phyloP scores from a whole-genome alignment of 2,888 invertebrate species.

The Stenodema calcarata region DNA sequence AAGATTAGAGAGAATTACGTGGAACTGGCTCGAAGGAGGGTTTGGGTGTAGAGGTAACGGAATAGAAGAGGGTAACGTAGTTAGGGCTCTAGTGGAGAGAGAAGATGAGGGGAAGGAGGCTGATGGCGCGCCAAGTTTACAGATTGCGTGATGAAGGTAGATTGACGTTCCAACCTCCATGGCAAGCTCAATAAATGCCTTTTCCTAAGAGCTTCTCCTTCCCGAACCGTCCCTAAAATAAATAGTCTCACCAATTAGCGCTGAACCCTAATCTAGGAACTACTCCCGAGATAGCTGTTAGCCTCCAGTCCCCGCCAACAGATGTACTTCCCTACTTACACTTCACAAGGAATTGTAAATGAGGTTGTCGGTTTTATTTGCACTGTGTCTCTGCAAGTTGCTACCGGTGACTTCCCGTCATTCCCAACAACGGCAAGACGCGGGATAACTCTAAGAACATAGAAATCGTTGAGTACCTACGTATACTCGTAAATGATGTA shows the following conservation, averaged over 20 bases:
- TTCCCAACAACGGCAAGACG: too few species aligned
- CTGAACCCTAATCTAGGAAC: background rate
- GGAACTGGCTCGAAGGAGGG: background rate
- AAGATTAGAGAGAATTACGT: background rate
- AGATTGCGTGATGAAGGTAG: conserved; percentile 28
- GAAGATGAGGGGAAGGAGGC: background rate
- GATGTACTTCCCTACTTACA: background rate
- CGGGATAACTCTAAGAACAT: too few species aligned
- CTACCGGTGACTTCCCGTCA: too few species aligned
- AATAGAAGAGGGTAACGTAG: background rate
- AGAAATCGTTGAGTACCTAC: too few species aligned
- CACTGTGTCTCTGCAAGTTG: background rate
- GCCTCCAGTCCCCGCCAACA: background rate
- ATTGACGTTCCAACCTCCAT: conserved; percentile 12
- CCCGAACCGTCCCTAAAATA: background rate
- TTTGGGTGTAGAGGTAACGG: background rate
- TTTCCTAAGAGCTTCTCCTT: background rate
- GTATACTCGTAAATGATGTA: too few species aligned
- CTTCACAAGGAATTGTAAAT: background rate
- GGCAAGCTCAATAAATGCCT: background rate
- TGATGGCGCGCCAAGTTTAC: conserved; percentile 9
- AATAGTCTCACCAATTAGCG: background rate
- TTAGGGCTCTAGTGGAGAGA: background rate
- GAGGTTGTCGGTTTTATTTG: background rate
- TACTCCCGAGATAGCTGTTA: background rate